Base-by-base conservation (phyloP, 2,888 invertebrate genomes). In the Drosophila formosana region DNA sequence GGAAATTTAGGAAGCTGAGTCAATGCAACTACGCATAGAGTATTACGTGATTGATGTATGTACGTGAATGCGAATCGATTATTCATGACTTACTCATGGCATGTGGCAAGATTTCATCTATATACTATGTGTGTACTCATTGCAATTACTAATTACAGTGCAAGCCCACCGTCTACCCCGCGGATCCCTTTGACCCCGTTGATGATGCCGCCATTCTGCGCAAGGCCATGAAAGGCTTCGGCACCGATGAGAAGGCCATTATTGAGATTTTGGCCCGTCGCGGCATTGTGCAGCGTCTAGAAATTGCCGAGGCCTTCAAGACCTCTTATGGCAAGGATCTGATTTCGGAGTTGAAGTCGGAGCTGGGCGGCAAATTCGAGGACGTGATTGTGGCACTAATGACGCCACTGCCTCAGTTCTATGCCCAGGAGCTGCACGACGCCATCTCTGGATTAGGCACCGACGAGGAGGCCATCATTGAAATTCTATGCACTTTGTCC, bases 201-300 rank as follows among this genome's bases (percentile, higher is more conserved):
- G 95, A 95, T 53, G 97, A 98, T 93, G 97, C 97, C 3, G 96
- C 96, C 78, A 95, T 95, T 67, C 94, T 98, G 57, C 95, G 96
- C 80, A 97, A 97, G 92, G 97, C 98, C 23, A 97, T 98, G 97
- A 98, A 98, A 92, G 98, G 97, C 62, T 95, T 98, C 88, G 97
- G 98, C 63, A 97, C 98, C 34, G 97, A 98, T 90, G 98, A 98
- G 92, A 96, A 96, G 89, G 95, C 97, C 67, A 97, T 98, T 92
- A 97, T 98, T 88, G 96, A 97, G 90, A 95, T 98, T 6, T 94
- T 99, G 45, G 96, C 97, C 62, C 95, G 96, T 78, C 95, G 98
- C 73, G 97, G 97, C 71, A 97, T 98, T 91, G 96, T 96, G 4
- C 98, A 99, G 92, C 95, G 99, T 71, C 94, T 98, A 81, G 96